Conservation (phyloP, 2,888 invertebrate genomes). For the Tigriopus californicus region DNA sequence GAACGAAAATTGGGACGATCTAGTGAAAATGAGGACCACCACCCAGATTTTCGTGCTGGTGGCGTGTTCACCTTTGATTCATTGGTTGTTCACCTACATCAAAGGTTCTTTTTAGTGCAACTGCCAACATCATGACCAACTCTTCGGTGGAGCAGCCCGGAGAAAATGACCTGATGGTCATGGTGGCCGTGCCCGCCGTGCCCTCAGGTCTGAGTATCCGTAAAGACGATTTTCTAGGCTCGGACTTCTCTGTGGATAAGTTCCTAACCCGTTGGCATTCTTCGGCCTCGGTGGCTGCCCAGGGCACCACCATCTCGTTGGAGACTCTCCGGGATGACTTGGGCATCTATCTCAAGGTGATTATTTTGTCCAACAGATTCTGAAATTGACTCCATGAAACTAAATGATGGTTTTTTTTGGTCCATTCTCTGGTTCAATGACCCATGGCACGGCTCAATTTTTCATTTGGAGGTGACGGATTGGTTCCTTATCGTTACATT, state of each 20-base stretch:
- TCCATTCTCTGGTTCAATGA: no score
- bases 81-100: no score
- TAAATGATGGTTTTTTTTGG: no score
- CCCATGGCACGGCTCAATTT: no score
- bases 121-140: slow-evolving; percentile 38
- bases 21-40: no score
- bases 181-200: not conserved
- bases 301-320: slow-evolving; percentile 27
- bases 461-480: no score
- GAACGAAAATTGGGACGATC: no score
- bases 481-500: no score
- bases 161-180: not conserved
- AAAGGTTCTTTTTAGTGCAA: no score
- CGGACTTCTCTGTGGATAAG: not conserved
- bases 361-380: not conserved
- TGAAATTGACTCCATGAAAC: not conserved
- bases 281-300: no score
- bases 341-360: slow-evolving; percentile 56
- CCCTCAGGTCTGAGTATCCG: not conserved
- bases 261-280: not conserved
- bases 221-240: slow-evolving; percentile 1
- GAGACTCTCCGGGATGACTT: slow-evolving; percentile 76
- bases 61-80: no score
- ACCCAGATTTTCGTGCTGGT: no score
- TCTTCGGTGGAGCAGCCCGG: slow-evolving; percentile 54